Conservation (phyloP, 2,888 invertebrate genomes). For the Pseudolycoriella hygida region DNA sequence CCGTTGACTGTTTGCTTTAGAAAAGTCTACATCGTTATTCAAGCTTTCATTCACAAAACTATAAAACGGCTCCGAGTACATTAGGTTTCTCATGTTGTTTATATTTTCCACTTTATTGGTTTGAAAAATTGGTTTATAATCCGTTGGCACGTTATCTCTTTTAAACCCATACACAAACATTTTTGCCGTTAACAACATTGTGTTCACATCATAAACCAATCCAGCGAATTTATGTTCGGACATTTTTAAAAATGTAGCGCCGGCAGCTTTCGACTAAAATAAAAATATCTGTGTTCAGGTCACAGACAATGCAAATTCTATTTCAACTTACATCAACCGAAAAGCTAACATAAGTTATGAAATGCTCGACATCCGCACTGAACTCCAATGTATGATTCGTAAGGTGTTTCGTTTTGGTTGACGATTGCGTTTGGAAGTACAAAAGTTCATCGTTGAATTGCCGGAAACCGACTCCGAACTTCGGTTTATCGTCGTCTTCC, state of each 20-base stretch:
- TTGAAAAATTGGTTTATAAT: slow-evolving; percentile 1
- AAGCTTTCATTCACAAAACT: too few relatives aligned
- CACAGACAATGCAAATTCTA: background rate
- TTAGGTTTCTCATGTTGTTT: too few relatives aligned
- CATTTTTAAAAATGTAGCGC: slow-evolving; percentile 19
- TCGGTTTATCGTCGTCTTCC: background rate
- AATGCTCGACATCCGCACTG: background rate
- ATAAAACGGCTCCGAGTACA: too few relatives aligned
- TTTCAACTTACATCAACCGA: background rate
- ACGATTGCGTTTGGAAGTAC: slow-evolving; percentile 18
- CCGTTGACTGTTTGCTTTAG: too few relatives aligned
- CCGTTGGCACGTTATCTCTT: background rate
- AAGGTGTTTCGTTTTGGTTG: slow-evolving; percentile 10
- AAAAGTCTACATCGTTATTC: too few relatives aligned
- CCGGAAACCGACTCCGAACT: background rate
- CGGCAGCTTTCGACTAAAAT: slow-evolving; percentile 13
- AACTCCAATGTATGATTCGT: slow-evolving; percentile 18
- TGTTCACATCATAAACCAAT: background rate
- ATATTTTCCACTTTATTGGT: background rate
- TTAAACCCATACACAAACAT: slow-evolving; percentile 1
- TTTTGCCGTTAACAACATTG: background rate
- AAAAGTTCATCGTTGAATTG: slow-evolving; percentile 15
- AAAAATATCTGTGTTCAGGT: background rate
- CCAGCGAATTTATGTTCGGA: slow-evolving; percentile 12
- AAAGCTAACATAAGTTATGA: background rate